Percentiles rank a stretch among this genome's conserved stretches.
Conservation (phyloP, 2,113 vertebrate genomes). For the Antechinus stuartii region DNA sequence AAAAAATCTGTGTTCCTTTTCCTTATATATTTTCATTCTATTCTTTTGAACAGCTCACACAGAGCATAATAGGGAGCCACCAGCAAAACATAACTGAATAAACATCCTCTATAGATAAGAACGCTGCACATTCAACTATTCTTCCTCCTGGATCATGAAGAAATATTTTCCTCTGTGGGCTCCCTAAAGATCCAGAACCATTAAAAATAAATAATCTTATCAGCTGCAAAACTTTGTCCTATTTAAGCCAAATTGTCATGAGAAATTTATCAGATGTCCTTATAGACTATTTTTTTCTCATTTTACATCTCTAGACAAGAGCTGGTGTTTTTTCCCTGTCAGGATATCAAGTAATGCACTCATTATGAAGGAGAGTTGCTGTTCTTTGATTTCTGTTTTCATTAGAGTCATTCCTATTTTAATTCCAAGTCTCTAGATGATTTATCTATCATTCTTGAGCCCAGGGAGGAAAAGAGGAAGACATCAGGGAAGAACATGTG, state of each 20-base stretch:
- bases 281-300: not conserved
- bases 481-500: not conserved
- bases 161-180: not conserved
- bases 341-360: not conserved
- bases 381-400: constrained; percentile 3
- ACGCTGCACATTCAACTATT: not conserved
- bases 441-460: not conserved
- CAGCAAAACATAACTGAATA: not conserved
- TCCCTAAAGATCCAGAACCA: not conserved
- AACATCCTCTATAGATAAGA: not conserved
- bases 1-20: not conserved
- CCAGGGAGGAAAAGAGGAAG: not conserved
- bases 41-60: not conserved
- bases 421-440: constrained; percentile 26
- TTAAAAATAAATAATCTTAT: constrained; percentile 1
- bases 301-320: not conserved
- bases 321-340: not conserved
- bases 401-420: not conserved
- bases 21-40: constrained; percentile 12
- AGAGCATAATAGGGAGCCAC: not conserved
- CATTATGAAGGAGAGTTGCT: not conserved
- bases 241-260: constrained; percentile 23
- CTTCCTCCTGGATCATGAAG: not conserved
- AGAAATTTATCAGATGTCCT: constrained; percentile 6
- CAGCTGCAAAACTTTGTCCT: constrained; percentile 19